Percentiles rank a stretch among this genome's conserved stretches.
Conservation (phyloP, 2,113 vertebrate species). For the Clarias macrocephalus region DNA sequence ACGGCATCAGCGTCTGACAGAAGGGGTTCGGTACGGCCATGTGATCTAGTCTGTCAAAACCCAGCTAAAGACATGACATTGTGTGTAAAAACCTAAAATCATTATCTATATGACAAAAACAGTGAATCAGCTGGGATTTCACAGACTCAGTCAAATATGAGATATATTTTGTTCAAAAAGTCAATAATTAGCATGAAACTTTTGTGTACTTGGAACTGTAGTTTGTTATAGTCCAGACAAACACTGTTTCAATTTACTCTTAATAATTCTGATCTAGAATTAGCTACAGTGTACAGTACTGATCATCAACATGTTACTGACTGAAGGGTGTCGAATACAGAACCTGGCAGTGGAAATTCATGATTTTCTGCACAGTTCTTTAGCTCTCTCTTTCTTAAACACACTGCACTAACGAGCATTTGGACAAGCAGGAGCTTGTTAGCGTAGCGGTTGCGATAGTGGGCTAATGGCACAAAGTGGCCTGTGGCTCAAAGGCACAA, state of each 20-base stretch:
- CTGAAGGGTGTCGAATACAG: background rate
- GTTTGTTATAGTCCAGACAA: background rate
- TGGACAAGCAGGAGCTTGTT: constrained; percentile 33
- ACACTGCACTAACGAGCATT: background rate
- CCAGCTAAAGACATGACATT: too few relatives aligned
- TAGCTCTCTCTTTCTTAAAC: constrained; percentile 1
- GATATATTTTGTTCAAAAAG: too few relatives aligned
- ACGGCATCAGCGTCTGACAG: too few relatives aligned
- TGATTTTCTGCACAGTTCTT: constrained; percentile 4
- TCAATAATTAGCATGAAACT: too few relatives aligned
- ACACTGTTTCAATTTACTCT: background rate
- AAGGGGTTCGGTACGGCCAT: too few relatives aligned
- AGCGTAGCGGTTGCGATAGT: background rate
- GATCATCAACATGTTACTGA: background rate
- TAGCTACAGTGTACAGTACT: background rate
- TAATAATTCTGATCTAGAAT: background rate
- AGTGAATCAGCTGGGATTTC: too few relatives aligned
- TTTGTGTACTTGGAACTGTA: too few relatives aligned
- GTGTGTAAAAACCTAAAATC: too few relatives aligned
- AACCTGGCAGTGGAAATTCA: background rate
- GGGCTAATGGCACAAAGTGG: background rate
- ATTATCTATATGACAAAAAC: too few relatives aligned
- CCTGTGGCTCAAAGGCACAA: background rate
- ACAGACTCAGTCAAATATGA: too few relatives aligned
- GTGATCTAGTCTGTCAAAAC: too few relatives aligned